phyloP scores from a whole-genome alignment of 2,797 vertebrate genomes.

The Myotis myotis region DNA sequence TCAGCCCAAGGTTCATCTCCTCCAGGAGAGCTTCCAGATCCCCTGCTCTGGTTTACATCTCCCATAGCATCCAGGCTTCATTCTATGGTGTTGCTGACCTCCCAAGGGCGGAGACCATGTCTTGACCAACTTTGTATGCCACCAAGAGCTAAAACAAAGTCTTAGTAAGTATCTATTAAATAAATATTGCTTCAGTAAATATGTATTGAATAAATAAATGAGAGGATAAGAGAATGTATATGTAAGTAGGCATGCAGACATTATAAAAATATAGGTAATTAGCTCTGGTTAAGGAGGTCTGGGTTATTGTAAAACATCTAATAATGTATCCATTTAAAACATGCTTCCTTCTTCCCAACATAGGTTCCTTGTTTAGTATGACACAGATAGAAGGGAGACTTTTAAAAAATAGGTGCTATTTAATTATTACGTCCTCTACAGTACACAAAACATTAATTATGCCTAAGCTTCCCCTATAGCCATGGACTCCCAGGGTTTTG shows the following conservation, averaged over 20 bases:
- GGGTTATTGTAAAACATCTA: not conserved
- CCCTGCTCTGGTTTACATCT: not conserved
- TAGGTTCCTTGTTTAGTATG: not conserved
- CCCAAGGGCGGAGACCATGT: not conserved
- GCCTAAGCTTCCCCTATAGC: not conserved
- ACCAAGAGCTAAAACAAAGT: not conserved
- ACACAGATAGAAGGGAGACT: not conserved
- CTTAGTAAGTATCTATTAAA: not conserved
- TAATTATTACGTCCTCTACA: not conserved
- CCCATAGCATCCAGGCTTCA: not conserved
- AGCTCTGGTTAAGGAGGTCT: not conserved
- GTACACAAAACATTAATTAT: not conserved
- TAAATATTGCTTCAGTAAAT: not conserved
- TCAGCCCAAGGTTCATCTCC: not conserved
- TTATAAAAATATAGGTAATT: not conserved
- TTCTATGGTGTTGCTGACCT: not conserved
- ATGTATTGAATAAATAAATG: not conserved
- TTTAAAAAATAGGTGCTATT: not conserved
- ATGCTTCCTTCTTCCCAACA: not conserved
- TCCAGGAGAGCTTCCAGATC: not conserved
- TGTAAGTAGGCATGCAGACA: not conserved
- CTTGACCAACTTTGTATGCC: not conserved
- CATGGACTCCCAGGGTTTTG: not conserved
- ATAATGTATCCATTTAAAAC: not conserved
- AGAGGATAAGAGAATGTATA: not conserved